phyloP scores from a whole-genome alignment of 2,888 invertebrate genomes.

The Thecocarcelia acutangulata region DNA sequence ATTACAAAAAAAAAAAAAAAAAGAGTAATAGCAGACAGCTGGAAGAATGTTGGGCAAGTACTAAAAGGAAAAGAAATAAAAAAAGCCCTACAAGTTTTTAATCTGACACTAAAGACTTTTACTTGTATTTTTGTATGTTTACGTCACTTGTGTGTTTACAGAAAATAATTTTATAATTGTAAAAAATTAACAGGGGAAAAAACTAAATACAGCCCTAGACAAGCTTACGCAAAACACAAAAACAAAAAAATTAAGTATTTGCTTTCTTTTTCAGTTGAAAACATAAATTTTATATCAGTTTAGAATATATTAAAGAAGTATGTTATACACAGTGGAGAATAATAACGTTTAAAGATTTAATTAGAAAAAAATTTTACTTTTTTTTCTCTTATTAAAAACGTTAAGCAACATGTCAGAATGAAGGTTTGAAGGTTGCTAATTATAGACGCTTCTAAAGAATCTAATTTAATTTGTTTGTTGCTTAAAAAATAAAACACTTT shows the following conservation, averaged over 20 bases:
- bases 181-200: conserved; percentile 12
- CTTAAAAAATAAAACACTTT: too few relatives aligned
- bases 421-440: too few relatives aligned
- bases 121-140: conserved; percentile 42
- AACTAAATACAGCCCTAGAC: conserved; percentile 9
- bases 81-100: conserved; percentile 67
- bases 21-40: conserved; percentile 40
- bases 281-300: conserved; percentile 49
- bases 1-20: too few relatives aligned
- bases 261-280: conserved; percentile 33
- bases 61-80: conserved; percentile 24
- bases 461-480: too few relatives aligned
- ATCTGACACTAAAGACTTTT: conserved; percentile 68
- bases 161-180: conserved; percentile 45
- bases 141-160: conserved; percentile 52
- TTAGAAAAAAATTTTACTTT: too few relatives aligned
- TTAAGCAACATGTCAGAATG: too few relatives aligned
- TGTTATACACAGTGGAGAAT: conserved; percentile 35
- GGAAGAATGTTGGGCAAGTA: conserved; percentile 29
- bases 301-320: conserved; percentile 14
- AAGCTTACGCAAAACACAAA: conserved; percentile 40
- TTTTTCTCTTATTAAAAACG: too few relatives aligned
- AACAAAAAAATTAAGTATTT: conserved; percentile 3
- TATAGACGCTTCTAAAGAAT: too few relatives aligned
- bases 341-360: too few relatives aligned